A percentile compares a stretch with the other conserved stretches of the same genome.
Conservation (phyloP, 2,113 vertebrate genomes). For the Amphiprion ocellaris region DNA sequence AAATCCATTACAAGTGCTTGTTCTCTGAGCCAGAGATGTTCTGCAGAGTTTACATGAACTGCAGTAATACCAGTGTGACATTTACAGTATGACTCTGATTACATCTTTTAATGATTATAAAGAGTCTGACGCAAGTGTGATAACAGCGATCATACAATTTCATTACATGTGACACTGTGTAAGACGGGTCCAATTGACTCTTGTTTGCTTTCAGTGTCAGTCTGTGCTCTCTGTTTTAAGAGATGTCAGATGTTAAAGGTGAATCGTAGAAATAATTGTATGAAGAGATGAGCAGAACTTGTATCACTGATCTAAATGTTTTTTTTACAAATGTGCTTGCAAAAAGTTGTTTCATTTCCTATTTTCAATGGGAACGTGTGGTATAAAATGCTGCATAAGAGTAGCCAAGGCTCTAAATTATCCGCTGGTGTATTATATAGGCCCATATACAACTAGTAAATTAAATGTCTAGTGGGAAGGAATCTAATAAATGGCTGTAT, state of each 20-base stretch:
- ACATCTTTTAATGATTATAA: neutral
- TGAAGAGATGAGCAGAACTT: neutral
- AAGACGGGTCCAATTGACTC: neutral
- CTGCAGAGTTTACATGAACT: neutral
- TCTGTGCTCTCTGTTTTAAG: neutral
- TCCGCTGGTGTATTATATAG: no score
- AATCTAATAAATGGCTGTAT: no score
- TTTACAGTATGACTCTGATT: neutral
- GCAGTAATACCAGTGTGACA: neutral
- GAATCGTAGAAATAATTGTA: neutral
- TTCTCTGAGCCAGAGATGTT: neutral
- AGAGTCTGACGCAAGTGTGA: neutral
- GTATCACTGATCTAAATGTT: neutral
- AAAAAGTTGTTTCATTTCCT: no score
- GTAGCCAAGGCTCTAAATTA: no score
- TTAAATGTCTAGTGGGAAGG: no score
- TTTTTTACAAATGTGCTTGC: no score
- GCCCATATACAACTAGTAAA: no score
- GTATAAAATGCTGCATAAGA: no score
- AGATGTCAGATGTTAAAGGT: neutral
- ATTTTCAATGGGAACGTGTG: no score
- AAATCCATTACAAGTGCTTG: no score
- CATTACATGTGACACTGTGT: neutral
- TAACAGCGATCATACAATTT: neutral
- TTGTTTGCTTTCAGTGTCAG: neutral